Evolutionary conservation across 2,113 vertebrate species (phyloP).

Genomic region (Chamaea fasciata): DNA sequence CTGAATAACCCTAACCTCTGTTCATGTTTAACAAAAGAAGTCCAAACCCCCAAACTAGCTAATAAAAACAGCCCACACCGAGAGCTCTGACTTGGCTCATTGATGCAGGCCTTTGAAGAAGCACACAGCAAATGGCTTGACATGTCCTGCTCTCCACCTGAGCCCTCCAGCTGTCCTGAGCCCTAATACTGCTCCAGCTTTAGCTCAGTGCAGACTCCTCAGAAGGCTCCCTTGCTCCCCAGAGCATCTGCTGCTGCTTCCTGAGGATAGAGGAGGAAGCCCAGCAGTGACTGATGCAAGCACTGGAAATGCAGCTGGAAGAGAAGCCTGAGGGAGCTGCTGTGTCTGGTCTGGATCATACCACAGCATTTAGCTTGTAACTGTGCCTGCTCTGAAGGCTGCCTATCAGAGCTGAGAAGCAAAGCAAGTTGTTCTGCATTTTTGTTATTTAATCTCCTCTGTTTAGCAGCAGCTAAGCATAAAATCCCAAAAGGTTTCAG

Average conservation of each 20-base stretch:
- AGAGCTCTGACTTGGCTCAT: neutral
- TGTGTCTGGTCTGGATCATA: neutral
- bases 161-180: neutral
- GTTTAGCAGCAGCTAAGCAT: neutral
- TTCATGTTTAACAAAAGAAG: neutral
- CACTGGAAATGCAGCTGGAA: neutral
- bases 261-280: neutral
- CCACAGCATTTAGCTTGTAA: neutral
- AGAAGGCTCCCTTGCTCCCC: neutral
- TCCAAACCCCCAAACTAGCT: neutral
- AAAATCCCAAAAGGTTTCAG: neutral
- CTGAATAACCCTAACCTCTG: neutral
- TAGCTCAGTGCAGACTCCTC: neutral
- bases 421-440: neutral
- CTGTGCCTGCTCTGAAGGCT: neutral
- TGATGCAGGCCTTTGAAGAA: neutral
- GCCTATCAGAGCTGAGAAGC: neutral
- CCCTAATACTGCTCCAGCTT: rapidly evolving
- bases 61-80: neutral
- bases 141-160: neutral
- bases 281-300: neutral
- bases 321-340: neutral
- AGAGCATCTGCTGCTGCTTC: neutral
- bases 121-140: neutral
- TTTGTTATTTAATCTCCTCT: neutral